These are phyloP conservation scores for Corythucha ciliata DNA, from an alignment of 2,888 invertebrate genomes.

Conservation along the genomic window DNA sequence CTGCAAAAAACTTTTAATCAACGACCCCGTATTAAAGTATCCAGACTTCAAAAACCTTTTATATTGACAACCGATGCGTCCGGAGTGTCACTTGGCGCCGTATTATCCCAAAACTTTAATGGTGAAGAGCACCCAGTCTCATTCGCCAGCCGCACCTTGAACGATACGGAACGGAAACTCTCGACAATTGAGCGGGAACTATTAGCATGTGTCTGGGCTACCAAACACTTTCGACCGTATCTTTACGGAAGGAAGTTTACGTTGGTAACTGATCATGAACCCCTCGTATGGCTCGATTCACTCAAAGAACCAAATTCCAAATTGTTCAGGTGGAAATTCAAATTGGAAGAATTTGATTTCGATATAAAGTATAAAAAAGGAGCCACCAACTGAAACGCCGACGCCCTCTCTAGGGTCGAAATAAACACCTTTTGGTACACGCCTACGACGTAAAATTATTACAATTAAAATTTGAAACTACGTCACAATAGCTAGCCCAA, in stretches of 20 bases:
- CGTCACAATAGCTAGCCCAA: no score
- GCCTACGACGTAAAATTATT: no score
- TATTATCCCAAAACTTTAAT: slow-evolving; percentile 35
- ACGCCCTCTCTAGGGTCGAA: slow-evolving; percentile 31
- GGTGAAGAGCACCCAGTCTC: slow-evolving; percentile 34
- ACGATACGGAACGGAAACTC: slow-evolving; percentile 24
- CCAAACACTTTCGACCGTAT: slow-evolving; percentile 1
- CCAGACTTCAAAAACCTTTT: slow-evolving; percentile 38
- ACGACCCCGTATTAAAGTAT: slow-evolving; percentile 32
- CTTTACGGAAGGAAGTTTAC: background rate
- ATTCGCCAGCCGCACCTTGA: slow-evolving; percentile 40
- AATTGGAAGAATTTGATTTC: slow-evolving; percentile 31
- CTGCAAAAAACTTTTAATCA: slow-evolving; percentile 18
- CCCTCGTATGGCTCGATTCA: slow-evolving; percentile 13
- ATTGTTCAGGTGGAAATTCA: slow-evolving; percentile 8
- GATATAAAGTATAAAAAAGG: slow-evolving; percentile 38
- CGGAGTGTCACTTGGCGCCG: slow-evolving; percentile 29
- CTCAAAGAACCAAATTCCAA: slow-evolving; percentile 14
- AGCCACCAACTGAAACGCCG: slow-evolving; percentile 37
- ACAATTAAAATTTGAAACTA: no score
- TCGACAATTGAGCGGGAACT: background rate
- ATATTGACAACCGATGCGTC: slow-evolving; percentile 38
- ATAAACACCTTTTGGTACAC: no score
- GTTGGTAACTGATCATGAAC: slow-evolving; percentile 6
- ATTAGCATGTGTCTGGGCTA: slow-evolving; percentile 11